These are phyloP conservation scores for Zapus hudsonius DNA, from an alignment of 2,113 vertebrate species.

Conservation along the genomic window DNA sequence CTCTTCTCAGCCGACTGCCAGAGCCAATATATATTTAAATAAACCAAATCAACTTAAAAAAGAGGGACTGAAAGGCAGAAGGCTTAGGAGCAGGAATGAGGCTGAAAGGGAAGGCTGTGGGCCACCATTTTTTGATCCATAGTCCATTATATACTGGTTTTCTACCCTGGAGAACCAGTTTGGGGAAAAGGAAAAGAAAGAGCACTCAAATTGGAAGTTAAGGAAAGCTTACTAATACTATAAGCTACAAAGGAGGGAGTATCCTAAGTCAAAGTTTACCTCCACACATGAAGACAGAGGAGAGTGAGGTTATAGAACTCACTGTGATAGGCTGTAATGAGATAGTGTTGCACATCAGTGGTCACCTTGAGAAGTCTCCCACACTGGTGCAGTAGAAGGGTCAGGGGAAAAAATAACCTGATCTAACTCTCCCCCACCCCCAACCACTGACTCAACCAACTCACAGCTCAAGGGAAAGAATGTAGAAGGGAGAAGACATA, in stretches of 20 bases:
- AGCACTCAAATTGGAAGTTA: neutral
- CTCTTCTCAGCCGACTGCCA: too few relatives aligned
- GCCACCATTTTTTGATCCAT: neutral
- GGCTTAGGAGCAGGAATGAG: too few relatives aligned
- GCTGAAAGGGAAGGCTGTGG: too few relatives aligned
- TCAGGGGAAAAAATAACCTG: neutral
- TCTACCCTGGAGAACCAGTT: neutral
- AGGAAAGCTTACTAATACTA: neutral
- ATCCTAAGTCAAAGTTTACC: neutral
- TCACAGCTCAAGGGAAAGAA: neutral
- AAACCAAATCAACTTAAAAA: too few relatives aligned
- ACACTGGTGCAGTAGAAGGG: neutral
- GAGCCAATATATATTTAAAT: too few relatives aligned
- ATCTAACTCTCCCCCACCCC: neutral
- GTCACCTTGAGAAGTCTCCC: neutral
- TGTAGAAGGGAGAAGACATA: neutral
- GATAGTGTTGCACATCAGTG: neutral
- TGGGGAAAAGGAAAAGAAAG: neutral
- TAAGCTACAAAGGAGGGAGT: neutral
- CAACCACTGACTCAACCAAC: neutral
- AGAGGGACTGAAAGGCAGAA: too few relatives aligned
- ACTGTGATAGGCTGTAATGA: neutral
- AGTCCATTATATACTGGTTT: neutral
- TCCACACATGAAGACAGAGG: neutral
- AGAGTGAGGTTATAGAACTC: neutral